These are phyloP conservation scores for Herminia tarsipennalis DNA, from an alignment of 2,888 invertebrate species.

Conservation along the genomic window DNA sequence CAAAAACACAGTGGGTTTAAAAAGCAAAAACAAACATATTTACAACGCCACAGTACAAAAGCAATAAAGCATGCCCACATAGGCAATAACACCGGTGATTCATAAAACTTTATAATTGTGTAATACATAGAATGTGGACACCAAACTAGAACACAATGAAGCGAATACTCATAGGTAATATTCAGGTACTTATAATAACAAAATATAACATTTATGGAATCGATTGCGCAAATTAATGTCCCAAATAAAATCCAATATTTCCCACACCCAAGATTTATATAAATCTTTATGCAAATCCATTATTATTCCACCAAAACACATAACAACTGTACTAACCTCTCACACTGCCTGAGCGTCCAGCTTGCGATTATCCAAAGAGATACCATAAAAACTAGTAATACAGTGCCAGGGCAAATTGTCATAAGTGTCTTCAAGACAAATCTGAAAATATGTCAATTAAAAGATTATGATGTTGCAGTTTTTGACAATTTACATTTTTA, in stretches of 20 bases:
- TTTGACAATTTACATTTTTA: no score
- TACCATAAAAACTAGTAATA: conserved; percentile 99
- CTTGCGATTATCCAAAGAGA: conserved; percentile 99
- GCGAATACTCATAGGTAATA: conserved; percentile 59
- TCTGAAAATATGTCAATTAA: conserved; percentile 64
- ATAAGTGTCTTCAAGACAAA: conserved; percentile 99
- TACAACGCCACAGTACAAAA: conserved; percentile 81
- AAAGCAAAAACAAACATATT: conserved; percentile 69
- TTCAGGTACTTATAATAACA: conserved; percentile 29
- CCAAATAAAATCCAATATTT: conserved; percentile 18
- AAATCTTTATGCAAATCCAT: conserved; percentile 8
- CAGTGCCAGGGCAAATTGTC: conserved; percentile 99
- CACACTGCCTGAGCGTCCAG: conserved; percentile 99
- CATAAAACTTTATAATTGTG: conserved; percentile 53
- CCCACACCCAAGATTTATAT: conserved; percentile 30
- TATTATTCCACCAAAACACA: conserved; percentile 40
- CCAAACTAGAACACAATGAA: conserved; percentile 61
- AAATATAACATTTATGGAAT: conserved; percentile 28
- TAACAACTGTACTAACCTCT: conserved; percentile 90
- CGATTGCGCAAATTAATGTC: conserved; percentile 40
- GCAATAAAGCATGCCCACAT: conserved; percentile 78
- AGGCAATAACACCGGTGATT: conserved; percentile 70
- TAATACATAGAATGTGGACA: conserved; percentile 56
- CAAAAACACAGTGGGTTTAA: conserved; percentile 71
- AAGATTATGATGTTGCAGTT: not conserved